Conservation (phyloP, 2,797 vertebrate species). For the Sebastolobus alascanus region DNA sequence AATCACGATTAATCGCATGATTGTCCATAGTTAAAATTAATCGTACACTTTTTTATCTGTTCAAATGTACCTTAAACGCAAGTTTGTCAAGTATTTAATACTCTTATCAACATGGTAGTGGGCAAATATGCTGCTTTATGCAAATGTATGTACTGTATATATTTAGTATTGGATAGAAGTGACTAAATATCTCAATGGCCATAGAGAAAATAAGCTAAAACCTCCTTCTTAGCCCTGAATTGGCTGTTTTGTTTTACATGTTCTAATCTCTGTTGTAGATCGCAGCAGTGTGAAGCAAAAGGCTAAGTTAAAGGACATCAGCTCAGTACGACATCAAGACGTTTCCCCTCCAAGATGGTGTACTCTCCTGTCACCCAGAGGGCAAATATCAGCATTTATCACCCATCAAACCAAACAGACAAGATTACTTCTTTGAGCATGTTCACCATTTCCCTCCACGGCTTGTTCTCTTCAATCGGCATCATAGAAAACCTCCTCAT, state of each 20-base stretch:
- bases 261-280: slow-evolving; percentile 28
- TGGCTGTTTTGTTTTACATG: neutral
- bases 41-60: fast-evolving
- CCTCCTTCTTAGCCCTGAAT: neutral
- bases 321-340: neutral
- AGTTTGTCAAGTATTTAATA: too few relatives aligned
- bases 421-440: slow-evolving; percentile 49
- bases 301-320: neutral
- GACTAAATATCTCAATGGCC: neutral
- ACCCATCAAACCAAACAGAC: slow-evolving; percentile 37
- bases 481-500: slow-evolving; percentile 81
- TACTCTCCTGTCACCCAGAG: slow-evolving; percentile 57
- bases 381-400: neutral
- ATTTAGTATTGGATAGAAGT: neutral
- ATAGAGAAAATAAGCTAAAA: neutral
- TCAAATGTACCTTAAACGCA: too few relatives aligned
- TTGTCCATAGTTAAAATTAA: too few relatives aligned
- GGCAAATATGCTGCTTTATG: too few relatives aligned
- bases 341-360: slow-evolving; percentile 14
- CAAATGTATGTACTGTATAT: too few relatives aligned
- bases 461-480: slow-evolving; percentile 72
- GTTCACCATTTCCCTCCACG: slow-evolving; percentile 70
- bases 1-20: too few relatives aligned
- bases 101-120: too few relatives aligned
- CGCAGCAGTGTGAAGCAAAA: neutral